Conservation (phyloP, 2,797 vertebrate species). For the Fringilla coelebs region DNA sequence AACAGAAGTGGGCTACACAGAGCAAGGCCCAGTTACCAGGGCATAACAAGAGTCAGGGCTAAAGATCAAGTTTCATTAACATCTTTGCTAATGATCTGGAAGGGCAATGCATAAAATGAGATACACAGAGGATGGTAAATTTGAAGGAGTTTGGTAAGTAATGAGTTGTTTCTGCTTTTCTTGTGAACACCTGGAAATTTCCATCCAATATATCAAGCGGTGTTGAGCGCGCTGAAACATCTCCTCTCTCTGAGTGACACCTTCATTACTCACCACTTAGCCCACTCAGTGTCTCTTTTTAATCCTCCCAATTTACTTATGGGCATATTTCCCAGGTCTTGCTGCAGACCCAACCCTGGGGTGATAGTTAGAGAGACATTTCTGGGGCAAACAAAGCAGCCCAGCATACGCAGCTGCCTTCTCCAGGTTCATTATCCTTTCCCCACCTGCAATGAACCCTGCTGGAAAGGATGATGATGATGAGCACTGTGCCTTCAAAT, state of each 20-base stretch:
- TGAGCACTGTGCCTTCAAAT: neutral
- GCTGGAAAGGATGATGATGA: neutral
- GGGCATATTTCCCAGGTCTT: neutral
- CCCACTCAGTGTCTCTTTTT: constrained; percentile 32
- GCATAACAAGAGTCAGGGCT: neutral
- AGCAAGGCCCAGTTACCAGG: neutral
- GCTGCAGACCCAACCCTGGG: neutral
- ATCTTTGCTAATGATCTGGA: neutral
- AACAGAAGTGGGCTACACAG: neutral
- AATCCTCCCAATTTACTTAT: neutral
- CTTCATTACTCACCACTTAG: constrained; percentile 30
- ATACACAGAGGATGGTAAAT: neutral
- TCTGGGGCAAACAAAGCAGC: neutral
- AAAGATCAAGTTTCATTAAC: neutral
- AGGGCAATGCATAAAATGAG: neutral
- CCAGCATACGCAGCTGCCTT: rapidly evolving
- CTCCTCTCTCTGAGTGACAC: neutral
- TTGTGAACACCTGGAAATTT: constrained; percentile 28
- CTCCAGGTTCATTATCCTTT: neutral
- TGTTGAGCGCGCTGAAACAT: neutral
- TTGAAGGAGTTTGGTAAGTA: neutral
- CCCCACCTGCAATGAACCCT: neutral
- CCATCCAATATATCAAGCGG: neutral
- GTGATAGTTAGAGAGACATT: neutral
- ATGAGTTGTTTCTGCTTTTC: neutral